Evolutionary conservation across 1,140 invertebrate genomes (phyloP).

Genomic region (Phenacoccus solenopsis): DNA sequence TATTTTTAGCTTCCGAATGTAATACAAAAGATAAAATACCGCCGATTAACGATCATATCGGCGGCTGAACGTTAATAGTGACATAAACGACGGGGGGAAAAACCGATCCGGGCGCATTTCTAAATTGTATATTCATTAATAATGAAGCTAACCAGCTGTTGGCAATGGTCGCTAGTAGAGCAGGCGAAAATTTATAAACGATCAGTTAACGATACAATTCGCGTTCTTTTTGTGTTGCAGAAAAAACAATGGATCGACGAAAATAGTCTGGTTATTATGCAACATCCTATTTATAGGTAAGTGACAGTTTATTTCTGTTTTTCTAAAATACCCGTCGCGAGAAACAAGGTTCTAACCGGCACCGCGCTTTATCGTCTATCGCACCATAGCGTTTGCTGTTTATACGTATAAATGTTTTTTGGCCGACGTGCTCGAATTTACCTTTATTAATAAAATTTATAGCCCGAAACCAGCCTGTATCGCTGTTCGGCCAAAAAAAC

Average conservation of each 20-base stretch:
- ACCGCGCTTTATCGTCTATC: background rate
- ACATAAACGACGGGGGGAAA: too few relatives aligned
- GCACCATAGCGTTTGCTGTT: background rate
- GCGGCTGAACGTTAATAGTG: too few relatives aligned
- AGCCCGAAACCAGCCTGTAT: background rate
- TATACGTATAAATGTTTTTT: conserved; percentile 6
- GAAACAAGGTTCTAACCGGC: conserved; percentile 6
- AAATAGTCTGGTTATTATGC: conserved; percentile 65
- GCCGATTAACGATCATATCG: too few relatives aligned
- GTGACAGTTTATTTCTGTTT: conserved; percentile 20
- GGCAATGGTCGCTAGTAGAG: background rate
- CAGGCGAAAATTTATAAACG: background rate
- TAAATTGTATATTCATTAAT: background rate
- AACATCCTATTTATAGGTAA: conserved; percentile 89
- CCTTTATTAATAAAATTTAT: conserved; percentile 11
- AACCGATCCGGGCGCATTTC: too few relatives aligned
- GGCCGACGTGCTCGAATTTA: background rate
- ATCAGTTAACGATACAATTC: conserved; percentile 4
- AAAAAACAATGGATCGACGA: conserved; percentile 66
- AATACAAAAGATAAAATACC: too few relatives aligned
- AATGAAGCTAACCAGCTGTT: conserved; percentile 6
- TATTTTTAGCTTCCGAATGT: too few relatives aligned
- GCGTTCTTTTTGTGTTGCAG: conserved; percentile 32
- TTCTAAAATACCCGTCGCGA: background rate
- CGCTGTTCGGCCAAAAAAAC: background rate